Percentiles rank a stretch among this genome's conserved stretches.
Conservation (phyloP, 2,113 vertebrate genomes). For the Alethe diademata region DNA sequence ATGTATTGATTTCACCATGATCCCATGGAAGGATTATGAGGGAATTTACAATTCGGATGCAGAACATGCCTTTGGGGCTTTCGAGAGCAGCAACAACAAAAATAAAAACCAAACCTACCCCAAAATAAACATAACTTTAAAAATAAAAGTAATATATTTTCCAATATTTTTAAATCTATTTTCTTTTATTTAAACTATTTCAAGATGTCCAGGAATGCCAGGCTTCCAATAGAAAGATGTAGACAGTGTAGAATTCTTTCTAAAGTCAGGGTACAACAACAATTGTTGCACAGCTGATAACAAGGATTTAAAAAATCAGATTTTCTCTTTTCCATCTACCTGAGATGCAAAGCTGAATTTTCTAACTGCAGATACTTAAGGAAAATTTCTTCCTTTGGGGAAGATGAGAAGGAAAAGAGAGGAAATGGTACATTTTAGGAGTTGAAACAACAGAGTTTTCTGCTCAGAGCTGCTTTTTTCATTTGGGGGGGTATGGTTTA, state of each 20-base stretch:
- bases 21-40: neutral
- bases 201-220: neutral
- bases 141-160: neutral
- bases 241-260: neutral
- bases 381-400: neutral
- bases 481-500: neutral
- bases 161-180: neutral
- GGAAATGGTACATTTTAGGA: neutral
- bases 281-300: neutral
- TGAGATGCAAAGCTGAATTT: neutral
- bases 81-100: neutral
- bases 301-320: neutral
- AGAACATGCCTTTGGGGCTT: neutral
- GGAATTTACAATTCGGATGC: neutral
- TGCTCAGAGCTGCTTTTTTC: neutral
- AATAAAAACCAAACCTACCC: neutral
- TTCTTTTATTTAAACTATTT: neutral
- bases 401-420: neutral
- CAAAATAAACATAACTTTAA: neutral
- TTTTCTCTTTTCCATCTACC: neutral
- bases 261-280: neutral
- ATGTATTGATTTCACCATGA: neutral
- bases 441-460: neutral
- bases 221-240: neutral
- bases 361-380: rapidly evolving